These are phyloP conservation scores for Crocallis elinguaria DNA, from an alignment of 2,888 invertebrate species.

Conservation along the genomic window DNA sequence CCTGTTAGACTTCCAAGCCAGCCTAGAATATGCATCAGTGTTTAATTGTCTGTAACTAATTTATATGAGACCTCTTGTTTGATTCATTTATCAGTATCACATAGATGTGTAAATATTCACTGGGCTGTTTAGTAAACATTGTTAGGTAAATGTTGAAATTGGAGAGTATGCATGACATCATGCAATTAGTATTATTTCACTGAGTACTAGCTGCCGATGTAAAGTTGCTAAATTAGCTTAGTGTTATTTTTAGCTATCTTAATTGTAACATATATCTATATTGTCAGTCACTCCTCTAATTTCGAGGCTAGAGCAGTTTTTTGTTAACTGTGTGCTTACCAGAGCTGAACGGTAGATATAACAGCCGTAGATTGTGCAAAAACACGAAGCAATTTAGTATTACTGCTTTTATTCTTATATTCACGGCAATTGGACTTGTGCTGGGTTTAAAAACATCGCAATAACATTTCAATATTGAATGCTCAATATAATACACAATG, in stretches of 20 bases:
- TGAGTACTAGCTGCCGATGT: neutral
- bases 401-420: neutral
- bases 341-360: neutral
- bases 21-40: too few species aligned
- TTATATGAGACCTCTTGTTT: constrained; percentile 1
- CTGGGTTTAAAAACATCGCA: too few species aligned
- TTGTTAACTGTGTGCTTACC: neutral
- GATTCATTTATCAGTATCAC: constrained; percentile 7
- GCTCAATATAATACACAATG: too few species aligned
- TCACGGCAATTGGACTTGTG: too few species aligned
- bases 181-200: constrained; percentile 7
- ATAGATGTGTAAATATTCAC: constrained; percentile 1
- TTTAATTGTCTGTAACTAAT: too few species aligned
- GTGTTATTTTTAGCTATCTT: too few species aligned
- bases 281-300: neutral
- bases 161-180: constrained; percentile 8
- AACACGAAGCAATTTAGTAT: neutral
- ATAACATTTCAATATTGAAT: too few species aligned
- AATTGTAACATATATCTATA: neutral
- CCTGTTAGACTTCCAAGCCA: too few species aligned
- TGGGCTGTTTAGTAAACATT: constrained; percentile 2
- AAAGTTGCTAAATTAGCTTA: neutral
- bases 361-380: neutral
- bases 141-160: neutral
- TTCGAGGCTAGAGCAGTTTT: neutral